phyloP scores from a whole-genome alignment of 2,797 vertebrate genomes.

The Sphenodon punctatus region DNA sequence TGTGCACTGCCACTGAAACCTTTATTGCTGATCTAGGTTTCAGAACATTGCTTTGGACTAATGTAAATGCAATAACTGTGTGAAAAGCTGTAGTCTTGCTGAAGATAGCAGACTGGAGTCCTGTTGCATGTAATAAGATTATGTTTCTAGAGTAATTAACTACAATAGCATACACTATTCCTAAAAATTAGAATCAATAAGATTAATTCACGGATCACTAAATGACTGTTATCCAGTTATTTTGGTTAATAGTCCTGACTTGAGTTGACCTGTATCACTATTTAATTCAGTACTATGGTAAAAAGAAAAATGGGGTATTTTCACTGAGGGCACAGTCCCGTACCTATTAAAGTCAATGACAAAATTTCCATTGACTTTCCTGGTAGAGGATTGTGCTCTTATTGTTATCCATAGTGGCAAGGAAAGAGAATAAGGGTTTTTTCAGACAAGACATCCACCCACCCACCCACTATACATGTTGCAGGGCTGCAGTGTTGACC shows the following conservation, averaged over 20 bases:
- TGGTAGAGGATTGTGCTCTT: too few species aligned
- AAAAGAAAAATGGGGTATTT: not conserved
- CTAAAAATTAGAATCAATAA: not conserved
- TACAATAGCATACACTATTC: not conserved
- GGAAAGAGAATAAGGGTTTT: too few species aligned
- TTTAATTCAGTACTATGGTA: not conserved
- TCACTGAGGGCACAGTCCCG: too few species aligned
- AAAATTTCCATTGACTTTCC: too few species aligned
- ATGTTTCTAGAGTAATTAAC: not conserved
- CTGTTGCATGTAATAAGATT: not conserved
- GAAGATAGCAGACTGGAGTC: not conserved
- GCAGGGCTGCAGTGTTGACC: too few species aligned
- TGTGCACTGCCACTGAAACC: not conserved
- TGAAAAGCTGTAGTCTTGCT: not conserved
- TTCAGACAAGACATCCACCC: too few species aligned
- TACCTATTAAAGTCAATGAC: too few species aligned
- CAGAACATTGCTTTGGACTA: not conserved
- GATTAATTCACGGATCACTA: not conserved
- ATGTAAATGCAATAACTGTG: not conserved
- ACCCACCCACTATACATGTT: too few species aligned
- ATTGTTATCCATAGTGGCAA: too few species aligned
- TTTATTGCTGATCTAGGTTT: not conserved
- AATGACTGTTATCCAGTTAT: not conserved
- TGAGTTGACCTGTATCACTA: not conserved
- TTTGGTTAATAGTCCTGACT: not conserved